phyloP scores from a whole-genome alignment of 2,113 vertebrate species.

The Papio anubis region DNA sequence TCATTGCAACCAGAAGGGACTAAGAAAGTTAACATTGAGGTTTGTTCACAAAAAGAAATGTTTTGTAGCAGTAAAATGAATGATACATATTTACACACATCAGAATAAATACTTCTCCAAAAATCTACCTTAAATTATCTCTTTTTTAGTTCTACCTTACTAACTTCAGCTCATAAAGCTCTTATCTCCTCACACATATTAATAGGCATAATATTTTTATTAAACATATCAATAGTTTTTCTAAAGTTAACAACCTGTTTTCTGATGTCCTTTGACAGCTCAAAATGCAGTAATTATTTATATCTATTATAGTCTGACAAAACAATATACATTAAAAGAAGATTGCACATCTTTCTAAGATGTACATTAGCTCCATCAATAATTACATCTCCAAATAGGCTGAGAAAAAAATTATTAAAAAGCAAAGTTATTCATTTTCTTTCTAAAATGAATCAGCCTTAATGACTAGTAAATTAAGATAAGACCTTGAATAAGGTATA shows the following conservation, averaged over 20 bases:
- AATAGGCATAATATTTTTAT: not conserved
- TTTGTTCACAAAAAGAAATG: not conserved
- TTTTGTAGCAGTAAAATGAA: not conserved
- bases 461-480: not conserved
- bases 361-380: not conserved
- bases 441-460: not conserved
- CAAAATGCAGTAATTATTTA: not conserved
- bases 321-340: not conserved
- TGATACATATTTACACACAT: not conserved
- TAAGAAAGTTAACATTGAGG: not conserved
- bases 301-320: not conserved
- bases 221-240: not conserved
- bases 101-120: not conserved
- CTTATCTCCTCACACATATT: not conserved
- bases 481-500: not conserved
- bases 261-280: not conserved
- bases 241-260: not conserved
- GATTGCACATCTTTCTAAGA: not conserved
- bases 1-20: not conserved
- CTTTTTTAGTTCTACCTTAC: not conserved
- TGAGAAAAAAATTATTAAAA: conserved; percentile 12
- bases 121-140: not conserved
- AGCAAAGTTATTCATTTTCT: not conserved
- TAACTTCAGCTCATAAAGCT: not conserved
- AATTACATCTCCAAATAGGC: not conserved